Evolutionary conservation across 2,797 vertebrate genomes (phyloP), one percentile per base, ranked within the genome.

Genomic region (Zalophus californianus): DNA sequence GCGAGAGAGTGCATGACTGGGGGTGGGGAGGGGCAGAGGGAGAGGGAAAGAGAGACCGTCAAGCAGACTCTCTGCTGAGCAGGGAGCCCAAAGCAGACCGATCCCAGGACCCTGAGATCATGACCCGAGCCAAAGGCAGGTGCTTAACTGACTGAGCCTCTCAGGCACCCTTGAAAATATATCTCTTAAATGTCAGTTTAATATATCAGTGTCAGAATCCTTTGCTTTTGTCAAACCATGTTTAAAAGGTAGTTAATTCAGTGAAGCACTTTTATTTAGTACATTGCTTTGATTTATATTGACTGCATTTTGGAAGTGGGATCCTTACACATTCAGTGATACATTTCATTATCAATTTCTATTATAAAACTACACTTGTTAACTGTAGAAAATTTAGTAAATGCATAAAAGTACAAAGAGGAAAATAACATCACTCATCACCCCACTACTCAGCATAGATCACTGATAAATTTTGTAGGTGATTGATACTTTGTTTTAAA

Each of bases 161-260:
- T 3, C 32, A 68, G n/a, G 8, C 64, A 10, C n/a, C 3, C 8
- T 3, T 35, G n/a, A 77, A 94, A 86, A 77, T 50, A 15, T 32
- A 7, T 60, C n/a, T 85, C 73, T 93, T 85, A 88, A 79, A 66
- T 91, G 58, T 20, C 70, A 66, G 35, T 77, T 87, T 77, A 68
- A 60, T 86, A 21, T 50, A 25, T 58, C 60, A 21, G 11, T 80
- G 35, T 82, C n/a, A 85, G 38, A 94, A 77, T 77, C 16, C 62
- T 60, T 86, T 58, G 27, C 48, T 90, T 94, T 86, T 83, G 68
- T 64, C 44, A 64, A 86, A 92, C 11, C 13, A 79, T 27, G 21
- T 78, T 90, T 80, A 38, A 77, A 94, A 89, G 16, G 56, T 62
- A 66, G n/a, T 79, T 83, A 90, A 77, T 87, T 79, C 78, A 75